Evolutionary conservation across 2,113 vertebrate species (phyloP), one percentile per base, ranked within the genome.

Genomic region (Buteo buteo): DNA sequence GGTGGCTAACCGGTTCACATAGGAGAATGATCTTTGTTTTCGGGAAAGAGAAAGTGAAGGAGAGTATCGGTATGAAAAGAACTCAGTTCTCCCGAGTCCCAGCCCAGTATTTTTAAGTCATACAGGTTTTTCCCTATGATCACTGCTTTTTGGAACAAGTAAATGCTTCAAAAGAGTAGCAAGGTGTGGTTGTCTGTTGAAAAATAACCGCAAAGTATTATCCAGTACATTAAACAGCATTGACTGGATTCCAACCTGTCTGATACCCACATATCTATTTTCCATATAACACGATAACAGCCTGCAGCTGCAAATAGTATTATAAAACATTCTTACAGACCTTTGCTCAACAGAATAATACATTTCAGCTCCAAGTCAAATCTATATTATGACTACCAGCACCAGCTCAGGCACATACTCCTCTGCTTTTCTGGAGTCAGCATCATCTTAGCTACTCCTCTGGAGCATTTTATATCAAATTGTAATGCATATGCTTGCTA

Each of bases 151-250:
- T 45, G 7, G 47, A 71, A 86, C 10, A 83, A 71, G 13, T 16
- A 40, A 79, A 49, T 11, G 36, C 18, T 79, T 82, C 20, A 42
- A 28, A 81, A 40, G 21, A 15, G 3, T 18, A 86, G 45, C 45
- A 74, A 82, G 26, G 25, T 40, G 21, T 29, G 32, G 24, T 26
- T 8, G 20, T 26, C 40, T 45, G 21, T 54, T 70, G 32, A 73
- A 69, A 90, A 82, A 52, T 16, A 49, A 62, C 31, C 22, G 12
- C 7, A 26, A n/a, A 76, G 29, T n/a, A 31, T 44, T 31, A 20
- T 6, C 16, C 62, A 47, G 34, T 25, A 58, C 20, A 44, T 82
- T 72, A 55, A 26, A 50, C 10, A 69, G 21, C 0, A 0, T 2
- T 25, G 38, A 67, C 14, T 25, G 13, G 19, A n/a, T 70, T 69